Evolutionary conservation across 1,140 invertebrate genomes (phyloP).

Genomic region (Pinna nobilis): DNA sequence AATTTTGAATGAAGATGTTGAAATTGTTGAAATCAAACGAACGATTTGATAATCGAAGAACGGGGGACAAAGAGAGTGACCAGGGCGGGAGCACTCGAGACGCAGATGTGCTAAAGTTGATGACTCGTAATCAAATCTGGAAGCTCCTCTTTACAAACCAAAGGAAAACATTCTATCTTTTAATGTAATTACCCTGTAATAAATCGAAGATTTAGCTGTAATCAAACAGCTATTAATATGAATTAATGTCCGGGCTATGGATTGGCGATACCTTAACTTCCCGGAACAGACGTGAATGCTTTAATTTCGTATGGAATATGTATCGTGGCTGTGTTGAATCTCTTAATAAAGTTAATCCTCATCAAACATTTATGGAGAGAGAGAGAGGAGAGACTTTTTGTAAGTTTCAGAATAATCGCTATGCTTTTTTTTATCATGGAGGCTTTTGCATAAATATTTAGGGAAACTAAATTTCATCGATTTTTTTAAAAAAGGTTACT

Average conservation of each 20-base stretch:
- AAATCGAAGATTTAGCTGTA: not conserved
- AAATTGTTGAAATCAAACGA: conserved; percentile 1
- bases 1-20: not conserved
- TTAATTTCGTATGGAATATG: too few relatives aligned
- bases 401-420: too few relatives aligned
- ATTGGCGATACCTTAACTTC: too few relatives aligned
- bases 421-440: too few relatives aligned
- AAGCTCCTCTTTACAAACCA: not conserved
- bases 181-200: not conserved
- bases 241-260: not conserved
- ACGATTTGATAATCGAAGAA: not conserved
- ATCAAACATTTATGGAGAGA: too few relatives aligned
- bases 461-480: too few relatives aligned
- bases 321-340: too few relatives aligned
- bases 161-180: not conserved
- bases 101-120: not conserved
- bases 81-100: not conserved
- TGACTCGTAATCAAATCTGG: not conserved
- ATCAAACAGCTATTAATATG: not conserved
- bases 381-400: too few relatives aligned
- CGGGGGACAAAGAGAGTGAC: not conserved
- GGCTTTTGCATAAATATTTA: too few relatives aligned
- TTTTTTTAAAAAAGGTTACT: too few relatives aligned
- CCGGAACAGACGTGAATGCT: too few relatives aligned
- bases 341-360: too few relatives aligned